Conservation (phyloP, 2,888 invertebrate genomes). For the Argyresthia albistria region DNA sequence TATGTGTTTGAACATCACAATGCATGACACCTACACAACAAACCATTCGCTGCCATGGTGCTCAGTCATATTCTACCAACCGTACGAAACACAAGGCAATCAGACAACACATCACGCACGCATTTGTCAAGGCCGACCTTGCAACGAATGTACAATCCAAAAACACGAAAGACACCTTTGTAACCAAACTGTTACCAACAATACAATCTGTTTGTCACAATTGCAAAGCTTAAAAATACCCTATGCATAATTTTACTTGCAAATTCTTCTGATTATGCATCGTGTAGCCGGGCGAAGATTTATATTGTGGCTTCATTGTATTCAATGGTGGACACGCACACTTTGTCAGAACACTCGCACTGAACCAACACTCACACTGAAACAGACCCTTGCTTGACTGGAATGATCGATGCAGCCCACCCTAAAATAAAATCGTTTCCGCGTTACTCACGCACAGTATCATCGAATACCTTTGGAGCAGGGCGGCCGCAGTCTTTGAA, state of each 20-base stretch:
- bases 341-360: slow-evolving; percentile 43
- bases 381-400: background rate
- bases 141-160: slow-evolving; percentile 34
- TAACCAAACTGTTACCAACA: slow-evolving; percentile 22
- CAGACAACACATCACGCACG: background rate
- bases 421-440: slow-evolving; percentile 14
- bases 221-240: slow-evolving; percentile 50
- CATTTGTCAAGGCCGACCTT: slow-evolving; percentile 29
- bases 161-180: slow-evolving; percentile 18
- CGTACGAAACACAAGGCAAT: background rate
- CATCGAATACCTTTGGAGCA: background rate
- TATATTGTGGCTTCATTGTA: slow-evolving; percentile 57
- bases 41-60: too few relatives aligned
- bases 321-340: slow-evolving; percentile 37
- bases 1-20: too few relatives aligned
- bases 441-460: background rate
- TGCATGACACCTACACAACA: too few relatives aligned
- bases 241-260: slow-evolving; percentile 61
- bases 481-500: background rate
- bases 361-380: slow-evolving; percentile 22
- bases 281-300: slow-evolving; percentile 46
- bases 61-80: too few relatives aligned
- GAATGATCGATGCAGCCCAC: slow-evolving; percentile 33
- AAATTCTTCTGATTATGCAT: slow-evolving; percentile 62
- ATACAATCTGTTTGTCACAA: slow-evolving; percentile 47